These are phyloP conservation scores for Gymnosoma rotundatum DNA, from an alignment of 2,888 invertebrate genomes.

Conservation along the genomic window DNA sequence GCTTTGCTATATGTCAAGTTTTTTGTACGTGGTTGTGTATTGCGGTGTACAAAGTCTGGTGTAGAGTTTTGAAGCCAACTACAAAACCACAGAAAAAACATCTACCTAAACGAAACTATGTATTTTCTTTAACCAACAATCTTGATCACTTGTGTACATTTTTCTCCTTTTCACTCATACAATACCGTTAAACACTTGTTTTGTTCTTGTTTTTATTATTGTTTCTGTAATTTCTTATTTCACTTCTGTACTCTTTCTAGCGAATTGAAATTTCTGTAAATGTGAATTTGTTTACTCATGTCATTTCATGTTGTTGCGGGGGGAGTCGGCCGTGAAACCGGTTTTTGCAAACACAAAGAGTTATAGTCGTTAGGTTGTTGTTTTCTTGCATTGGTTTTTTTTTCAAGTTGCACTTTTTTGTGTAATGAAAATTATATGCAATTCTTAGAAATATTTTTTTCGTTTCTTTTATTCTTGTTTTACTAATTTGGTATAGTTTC, in stretches of 20 bases:
- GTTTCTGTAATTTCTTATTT: constrained; percentile 33
- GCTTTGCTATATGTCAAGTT: constrained; percentile 25
- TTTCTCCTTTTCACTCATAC: constrained; percentile 52
- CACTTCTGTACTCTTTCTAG: constrained; percentile 73
- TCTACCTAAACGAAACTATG: not conserved
- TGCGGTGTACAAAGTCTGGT: constrained; percentile 8
- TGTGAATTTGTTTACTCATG: constrained; percentile 5
- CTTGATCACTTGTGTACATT: constrained; percentile 62
- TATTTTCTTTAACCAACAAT: constrained; percentile 22
- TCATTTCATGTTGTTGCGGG: not conserved
- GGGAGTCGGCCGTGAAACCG: constrained; percentile 72
- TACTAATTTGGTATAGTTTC: not conserved
- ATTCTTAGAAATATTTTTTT: too few species aligned
- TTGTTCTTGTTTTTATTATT: constrained; percentile 20
- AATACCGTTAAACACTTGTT: constrained; percentile 47
- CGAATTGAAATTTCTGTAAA: constrained; percentile 57
- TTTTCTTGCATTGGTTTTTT: constrained; percentile 5
- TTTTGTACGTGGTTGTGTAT: not conserved
- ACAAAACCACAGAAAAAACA: constrained; percentile 55
- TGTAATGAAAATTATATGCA: too few species aligned
- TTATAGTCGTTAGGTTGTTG: constrained; percentile 59
- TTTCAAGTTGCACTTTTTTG: not conserved
- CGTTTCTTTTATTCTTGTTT: not conserved
- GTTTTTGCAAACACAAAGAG: constrained; percentile 70
- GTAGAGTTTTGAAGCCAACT: constrained; percentile 58